Evolutionary conservation across 2,888 invertebrate species (phyloP), one percentile per base, ranked within the genome.

Genomic region (Mongoloraphidia duomilia): DNA sequence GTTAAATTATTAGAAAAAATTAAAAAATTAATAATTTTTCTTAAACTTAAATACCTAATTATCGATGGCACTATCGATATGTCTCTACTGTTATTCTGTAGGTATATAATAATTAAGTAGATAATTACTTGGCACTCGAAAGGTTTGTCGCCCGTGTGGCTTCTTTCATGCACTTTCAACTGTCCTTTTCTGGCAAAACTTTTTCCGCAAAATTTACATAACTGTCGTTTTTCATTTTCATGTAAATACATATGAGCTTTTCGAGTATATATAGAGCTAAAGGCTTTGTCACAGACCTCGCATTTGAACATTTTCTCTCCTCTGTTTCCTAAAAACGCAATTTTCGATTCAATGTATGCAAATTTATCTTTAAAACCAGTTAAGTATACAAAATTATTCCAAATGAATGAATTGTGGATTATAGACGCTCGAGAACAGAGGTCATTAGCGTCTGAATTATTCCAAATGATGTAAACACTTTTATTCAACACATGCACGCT

Each of bases 91-190:
- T 6, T 26, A 26, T 26, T 26, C 26, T 26, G 26, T n/a, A n/a
- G n/a, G n/a, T 26, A 6, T 26, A 6, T 26, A 26, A 26, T 26
- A 26, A 6, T 26, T 26, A 38, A 38, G 5, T 1, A 38, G 12
- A 14, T 11, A n/a, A 41, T 49, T 55, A 68, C 67, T 54, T 67
- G 62, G 54, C 73, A 74, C 54, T 69, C 66, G 54, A 67, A 74
- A 3, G 73, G 73, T 52, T 73, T 73, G 52, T 68, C 67, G 12
- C 72, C 70, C 0, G 68, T 70, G 54, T 74, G 74, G 1, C 65
- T 64, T 33, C 70, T 62, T 55, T 63, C 61, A 53, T 68, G 68
- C 14, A 65, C 59, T 50, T 63, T 63, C 34, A 65, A 53, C 52
- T 67, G 65, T 8, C 64, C 65, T 52, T 64, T 64, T 56, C 65